Conservation (phyloP, 2,113 vertebrate genomes). For the Urocitellus parryii region DNA sequence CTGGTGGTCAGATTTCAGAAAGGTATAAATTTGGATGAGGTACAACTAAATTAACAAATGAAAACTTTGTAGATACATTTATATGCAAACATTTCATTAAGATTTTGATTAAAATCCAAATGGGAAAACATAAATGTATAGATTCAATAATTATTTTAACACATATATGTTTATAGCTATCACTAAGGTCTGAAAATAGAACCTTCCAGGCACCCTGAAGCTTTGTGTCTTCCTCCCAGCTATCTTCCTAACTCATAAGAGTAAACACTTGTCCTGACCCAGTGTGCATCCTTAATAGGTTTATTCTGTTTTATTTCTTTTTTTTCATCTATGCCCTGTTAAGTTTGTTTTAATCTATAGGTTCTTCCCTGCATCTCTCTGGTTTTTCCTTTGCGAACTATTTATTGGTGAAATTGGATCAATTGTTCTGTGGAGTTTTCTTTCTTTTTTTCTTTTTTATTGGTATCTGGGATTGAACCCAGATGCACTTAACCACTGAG, state of each 20-base stretch:
- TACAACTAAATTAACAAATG: not conserved
- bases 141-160: not conserved
- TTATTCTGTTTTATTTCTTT: slow-evolving; percentile 66
- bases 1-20: not conserved
- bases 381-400: not conserved
- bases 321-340: not conserved
- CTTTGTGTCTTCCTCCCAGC: not conserved
- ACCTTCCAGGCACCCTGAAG: not conserved
- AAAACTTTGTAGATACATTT: not conserved
- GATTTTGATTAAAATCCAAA: slow-evolving; percentile 34
- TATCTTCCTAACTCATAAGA: not conserved
- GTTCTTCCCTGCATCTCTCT: not conserved
- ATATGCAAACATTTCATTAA: not conserved
- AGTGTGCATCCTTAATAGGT: not conserved
- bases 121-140: not conserved
- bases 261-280: not conserved
- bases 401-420: not conserved
- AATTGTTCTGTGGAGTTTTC: not conserved
- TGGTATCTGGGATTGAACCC: too few species aligned
- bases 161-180: not conserved
- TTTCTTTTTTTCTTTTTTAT: not conserved
- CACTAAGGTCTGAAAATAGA: not conserved
- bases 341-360: not conserved
- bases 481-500: too few species aligned
- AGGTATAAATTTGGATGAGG: not conserved